Evolutionary conservation across 2,888 invertebrate genomes (phyloP).

Genomic region (Volucella zonaria): DNA sequence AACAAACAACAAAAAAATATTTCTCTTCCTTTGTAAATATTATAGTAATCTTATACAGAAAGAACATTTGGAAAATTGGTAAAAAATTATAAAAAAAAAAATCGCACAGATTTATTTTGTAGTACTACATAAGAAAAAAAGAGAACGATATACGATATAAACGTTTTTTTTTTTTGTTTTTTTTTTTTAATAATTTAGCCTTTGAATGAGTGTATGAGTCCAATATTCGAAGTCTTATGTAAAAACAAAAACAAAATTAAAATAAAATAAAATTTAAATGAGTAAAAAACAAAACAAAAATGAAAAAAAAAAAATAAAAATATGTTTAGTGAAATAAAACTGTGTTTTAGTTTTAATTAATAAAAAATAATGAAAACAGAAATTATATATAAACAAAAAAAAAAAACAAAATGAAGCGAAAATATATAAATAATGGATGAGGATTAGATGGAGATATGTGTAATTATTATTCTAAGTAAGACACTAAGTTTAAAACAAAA

Average conservation of each 20-base stretch:
- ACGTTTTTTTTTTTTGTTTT: slow-evolving; percentile 15
- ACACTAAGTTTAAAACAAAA: slow-evolving; percentile 55
- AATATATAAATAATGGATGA: slow-evolving; percentile 32
- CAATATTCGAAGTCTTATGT: slow-evolving; percentile 63
- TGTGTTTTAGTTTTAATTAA: slow-evolving; percentile 68
- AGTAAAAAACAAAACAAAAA: slow-evolving; percentile 30
- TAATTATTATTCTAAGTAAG: slow-evolving; percentile 71
- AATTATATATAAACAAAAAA: slow-evolving; percentile 23
- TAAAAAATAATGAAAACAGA: slow-evolving; percentile 21
- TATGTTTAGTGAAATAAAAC: slow-evolving; percentile 62
- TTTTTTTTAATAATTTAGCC: slow-evolving; percentile 36
- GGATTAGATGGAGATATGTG: slow-evolving; percentile 61
- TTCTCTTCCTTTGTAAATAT: slow-evolving; percentile 61
- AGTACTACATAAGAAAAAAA: slow-evolving; percentile 50
- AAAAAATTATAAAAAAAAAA: slow-evolving; percentile 45
- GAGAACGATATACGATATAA: slow-evolving; percentile 61
- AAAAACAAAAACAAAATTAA: slow-evolving; percentile 20
- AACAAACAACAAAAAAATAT: slow-evolving; percentile 20
- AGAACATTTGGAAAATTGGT: slow-evolving; percentile 27
- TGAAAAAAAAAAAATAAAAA: slow-evolving; percentile 3
- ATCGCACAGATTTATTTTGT: slow-evolving; percentile 71
- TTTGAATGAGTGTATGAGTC: slow-evolving; percentile 62
- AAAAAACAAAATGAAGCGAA: slow-evolving; percentile 46
- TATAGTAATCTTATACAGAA: slow-evolving; percentile 48
- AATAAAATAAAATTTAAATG: slow-evolving; percentile 22